Percentiles rank a stretch among this genome's conserved stretches.
Evolutionary conservation across 2,888 invertebrate species (phyloP).

Genomic region (Chalcosyrphus nemorum): DNA sequence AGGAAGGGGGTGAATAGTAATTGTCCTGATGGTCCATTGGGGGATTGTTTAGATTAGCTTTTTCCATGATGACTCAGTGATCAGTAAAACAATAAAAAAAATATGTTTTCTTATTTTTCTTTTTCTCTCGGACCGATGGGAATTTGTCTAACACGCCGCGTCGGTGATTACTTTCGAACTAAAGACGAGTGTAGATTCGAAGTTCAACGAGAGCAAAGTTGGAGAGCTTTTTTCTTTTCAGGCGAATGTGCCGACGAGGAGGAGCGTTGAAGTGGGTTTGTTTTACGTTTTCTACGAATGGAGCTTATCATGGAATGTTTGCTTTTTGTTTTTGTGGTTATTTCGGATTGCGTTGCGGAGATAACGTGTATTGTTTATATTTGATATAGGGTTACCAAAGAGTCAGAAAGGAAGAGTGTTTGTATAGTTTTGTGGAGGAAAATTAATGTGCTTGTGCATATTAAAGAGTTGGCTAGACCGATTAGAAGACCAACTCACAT

Average conservation of each 20-base stretch:
- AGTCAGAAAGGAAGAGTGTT: background rate
- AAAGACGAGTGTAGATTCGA: constrained; percentile 9
- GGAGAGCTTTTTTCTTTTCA: constrained; percentile 15
- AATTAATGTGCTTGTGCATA: background rate
- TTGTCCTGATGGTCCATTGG: constrained; percentile 5
- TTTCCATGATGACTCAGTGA: constrained; percentile 42
- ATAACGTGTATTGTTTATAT: constrained; percentile 15
- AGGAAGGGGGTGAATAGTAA: constrained; percentile 76
- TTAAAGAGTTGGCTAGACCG: too few species aligned
- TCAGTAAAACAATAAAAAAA: background rate
- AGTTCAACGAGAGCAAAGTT: background rate
- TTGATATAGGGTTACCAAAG: background rate
- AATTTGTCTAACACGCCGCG: background rate
- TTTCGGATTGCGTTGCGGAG: background rate
- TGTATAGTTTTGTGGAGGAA: background rate
- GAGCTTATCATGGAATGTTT: background rate
- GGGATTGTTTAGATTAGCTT: constrained; percentile 42
- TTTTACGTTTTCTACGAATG: background rate
- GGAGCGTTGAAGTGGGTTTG: background rate
- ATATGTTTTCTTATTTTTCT: background rate
- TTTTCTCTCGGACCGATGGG: background rate
- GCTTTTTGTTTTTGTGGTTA: background rate
- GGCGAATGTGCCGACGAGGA: background rate
- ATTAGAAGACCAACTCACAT: too few species aligned
- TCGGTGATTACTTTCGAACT: constrained; percentile 45